Evolutionary conservation across 2,113 vertebrate species (phyloP), one percentile per base, ranked within the genome.

Genomic region (Colistium nudipinnis): DNA sequence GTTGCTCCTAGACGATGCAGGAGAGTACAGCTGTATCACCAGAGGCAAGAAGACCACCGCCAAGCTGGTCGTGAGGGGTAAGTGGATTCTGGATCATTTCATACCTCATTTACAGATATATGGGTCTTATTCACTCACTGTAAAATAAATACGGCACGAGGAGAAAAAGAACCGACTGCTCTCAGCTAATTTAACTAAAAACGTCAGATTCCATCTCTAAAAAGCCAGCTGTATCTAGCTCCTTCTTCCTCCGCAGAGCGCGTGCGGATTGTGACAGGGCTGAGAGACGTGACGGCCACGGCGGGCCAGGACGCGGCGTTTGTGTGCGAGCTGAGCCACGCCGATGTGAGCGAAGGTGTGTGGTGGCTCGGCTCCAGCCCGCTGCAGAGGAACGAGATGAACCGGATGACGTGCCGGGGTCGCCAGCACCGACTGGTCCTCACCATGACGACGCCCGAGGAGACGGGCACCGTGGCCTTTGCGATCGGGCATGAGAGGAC

Each of bases 251-350:
- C 74, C 62, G 54, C 87, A 97, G 96, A 93, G 59, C 83, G 85
- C 0, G 89, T 93, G 70, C 74, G 78, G 63, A 95, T 99, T 36
- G 84, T 98, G 9, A 88, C 91, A 8, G 94, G 92, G 70, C 89
- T 98, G 51, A 93, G 92, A 71, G 96, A 96, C 0, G 82, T 95
- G 38, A 95, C 93, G 3, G 93, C 92, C 0, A 85, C 90, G 1
- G 96, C 97, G 12, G 97, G 96, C 1, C 94, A 96, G 0, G 95
- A 98, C 25, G 97, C 96, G 0, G 85, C 93, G 6, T 99, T 99
- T 2, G 93, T 94, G 55, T 98, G 96, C 9, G 94, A 93, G 51
- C 91, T 99, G 70, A 94, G 94, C 56, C 94, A 93, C 1, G 90
- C 94, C 0, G 94, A 97, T 48, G 88, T 94, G 86, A 92, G 86